These are phyloP conservation scores for Nothura maculosa DNA, from an alignment of 2,797 vertebrate species.

Conservation along the genomic window DNA sequence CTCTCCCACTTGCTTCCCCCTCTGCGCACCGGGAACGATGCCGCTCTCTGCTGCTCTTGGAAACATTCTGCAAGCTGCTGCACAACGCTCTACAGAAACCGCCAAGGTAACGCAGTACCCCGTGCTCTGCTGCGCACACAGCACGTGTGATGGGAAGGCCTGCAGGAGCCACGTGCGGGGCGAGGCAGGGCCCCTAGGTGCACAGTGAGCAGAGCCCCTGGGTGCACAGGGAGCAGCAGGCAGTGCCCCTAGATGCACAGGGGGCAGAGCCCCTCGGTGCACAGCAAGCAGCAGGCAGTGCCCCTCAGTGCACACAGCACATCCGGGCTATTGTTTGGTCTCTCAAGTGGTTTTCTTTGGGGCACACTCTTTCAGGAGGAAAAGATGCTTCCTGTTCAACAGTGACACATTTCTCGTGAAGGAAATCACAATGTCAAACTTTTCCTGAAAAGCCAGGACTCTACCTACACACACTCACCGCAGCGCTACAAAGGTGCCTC, in stretches of 20 bases:
- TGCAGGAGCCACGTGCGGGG: background rate
- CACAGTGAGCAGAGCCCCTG: too few relatives aligned
- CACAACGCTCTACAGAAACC: rapidly evolving
- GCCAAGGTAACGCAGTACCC: rapidly evolving
- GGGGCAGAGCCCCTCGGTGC: too few relatives aligned
- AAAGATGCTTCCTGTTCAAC: conserved; percentile 39
- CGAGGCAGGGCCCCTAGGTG: rapidly evolving
- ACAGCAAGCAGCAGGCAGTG: background rate
- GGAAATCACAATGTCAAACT: conserved; percentile 53
- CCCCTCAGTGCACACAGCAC: rapidly evolving
- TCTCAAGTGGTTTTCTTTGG: background rate
- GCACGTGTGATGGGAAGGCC: too few relatives aligned
- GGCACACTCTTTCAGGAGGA: background rate
- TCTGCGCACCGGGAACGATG: background rate
- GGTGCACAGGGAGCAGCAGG: too few relatives aligned
- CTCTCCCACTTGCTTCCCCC: background rate
- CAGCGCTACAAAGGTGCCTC: background rate
- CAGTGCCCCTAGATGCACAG: background rate
- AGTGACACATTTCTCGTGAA: conserved; percentile 35
- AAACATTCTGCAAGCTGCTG: background rate
- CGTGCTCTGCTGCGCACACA: too few relatives aligned
- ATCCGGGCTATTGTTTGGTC: background rate
- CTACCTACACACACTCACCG: background rate
- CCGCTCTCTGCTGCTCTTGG: background rate
- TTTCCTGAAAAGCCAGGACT: conserved; percentile 57